phyloP scores from a whole-genome alignment of 2,797 vertebrate genomes.

The Pelobates cultripes region DNA sequence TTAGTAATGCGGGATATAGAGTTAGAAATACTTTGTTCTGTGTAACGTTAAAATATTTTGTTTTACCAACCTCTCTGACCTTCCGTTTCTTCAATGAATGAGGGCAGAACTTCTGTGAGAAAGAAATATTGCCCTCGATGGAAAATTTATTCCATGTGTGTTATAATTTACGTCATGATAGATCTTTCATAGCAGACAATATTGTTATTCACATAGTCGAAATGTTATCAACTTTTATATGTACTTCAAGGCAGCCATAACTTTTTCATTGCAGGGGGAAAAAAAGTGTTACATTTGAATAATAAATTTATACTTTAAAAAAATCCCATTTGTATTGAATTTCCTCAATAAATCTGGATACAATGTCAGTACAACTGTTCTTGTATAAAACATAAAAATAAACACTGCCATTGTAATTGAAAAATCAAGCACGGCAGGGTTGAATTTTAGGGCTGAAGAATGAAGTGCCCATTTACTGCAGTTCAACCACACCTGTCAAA shows the following conservation, averaged over 20 bases:
- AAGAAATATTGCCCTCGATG: constrained; percentile 79
- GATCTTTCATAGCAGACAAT: constrained; percentile 72
- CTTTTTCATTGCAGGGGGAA: constrained; percentile 64
- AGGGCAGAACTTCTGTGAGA: constrained; percentile 77
- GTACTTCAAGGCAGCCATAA: constrained; percentile 62
- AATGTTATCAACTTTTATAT: constrained; percentile 62
- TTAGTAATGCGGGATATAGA: constrained; percentile 67
- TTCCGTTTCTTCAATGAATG: constrained; percentile 72
- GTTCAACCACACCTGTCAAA: constrained; percentile 56
- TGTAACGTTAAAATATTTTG: constrained; percentile 75
- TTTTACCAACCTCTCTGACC: constrained; percentile 77
- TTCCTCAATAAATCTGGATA: constrained; percentile 69
- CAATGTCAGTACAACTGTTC: constrained; percentile 60
- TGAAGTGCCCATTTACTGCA: constrained; percentile 59
- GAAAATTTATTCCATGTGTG: constrained; percentile 82
- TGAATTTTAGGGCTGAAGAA: constrained; percentile 61
- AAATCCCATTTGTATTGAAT: constrained; percentile 69
- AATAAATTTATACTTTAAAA: constrained; percentile 69
- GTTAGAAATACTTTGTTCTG: constrained; percentile 70
- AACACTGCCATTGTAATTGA: constrained; percentile 71
- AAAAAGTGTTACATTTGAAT: constrained; percentile 70
- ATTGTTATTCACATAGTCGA: constrained; percentile 70
- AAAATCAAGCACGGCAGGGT: constrained; percentile 62
- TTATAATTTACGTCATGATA: constrained; percentile 77
- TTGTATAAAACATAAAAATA: constrained; percentile 69